These are phyloP conservation scores for Phrynocephalus vlangalii DNA, from an alignment of 2,797 vertebrate genomes.

Conservation along the genomic window DNA sequence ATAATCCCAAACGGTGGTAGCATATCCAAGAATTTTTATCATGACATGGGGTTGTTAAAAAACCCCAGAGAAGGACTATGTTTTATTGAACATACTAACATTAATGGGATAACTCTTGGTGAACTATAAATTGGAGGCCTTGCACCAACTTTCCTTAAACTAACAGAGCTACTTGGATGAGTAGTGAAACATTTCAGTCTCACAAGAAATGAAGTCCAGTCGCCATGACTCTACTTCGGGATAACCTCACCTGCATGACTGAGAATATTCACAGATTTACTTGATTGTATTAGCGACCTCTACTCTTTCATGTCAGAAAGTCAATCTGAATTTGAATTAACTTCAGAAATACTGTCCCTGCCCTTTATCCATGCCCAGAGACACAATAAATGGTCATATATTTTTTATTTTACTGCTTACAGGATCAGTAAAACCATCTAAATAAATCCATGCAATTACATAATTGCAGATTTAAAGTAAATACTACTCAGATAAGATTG, in stretches of 20 bases:
- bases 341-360: too few species aligned
- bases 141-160: too few species aligned
- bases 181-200: too few species aligned
- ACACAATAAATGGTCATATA: neutral
- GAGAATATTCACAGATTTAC: too few species aligned
- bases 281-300: neutral
- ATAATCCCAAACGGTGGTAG: neutral
- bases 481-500: neutral
- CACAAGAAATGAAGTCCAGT: too few species aligned
- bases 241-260: too few species aligned
- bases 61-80: neutral
- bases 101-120: neutral
- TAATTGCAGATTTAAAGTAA: neutral
- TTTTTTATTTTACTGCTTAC: neutral
- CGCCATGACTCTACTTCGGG: too few species aligned
- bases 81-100: neutral
- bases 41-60: neutral
- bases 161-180: too few species aligned
- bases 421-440: neutral
- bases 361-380: too few species aligned
- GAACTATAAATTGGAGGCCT: too few species aligned
- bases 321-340: neutral
- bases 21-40: neutral
- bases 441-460: neutral
- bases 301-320: neutral